A percentile compares a stretch with the other conserved stretches of the same genome.
These are phyloP conservation scores for Ailuropoda melanoleuca DNA, from an alignment of 2,113 vertebrate species.

Conservation along the genomic window DNA sequence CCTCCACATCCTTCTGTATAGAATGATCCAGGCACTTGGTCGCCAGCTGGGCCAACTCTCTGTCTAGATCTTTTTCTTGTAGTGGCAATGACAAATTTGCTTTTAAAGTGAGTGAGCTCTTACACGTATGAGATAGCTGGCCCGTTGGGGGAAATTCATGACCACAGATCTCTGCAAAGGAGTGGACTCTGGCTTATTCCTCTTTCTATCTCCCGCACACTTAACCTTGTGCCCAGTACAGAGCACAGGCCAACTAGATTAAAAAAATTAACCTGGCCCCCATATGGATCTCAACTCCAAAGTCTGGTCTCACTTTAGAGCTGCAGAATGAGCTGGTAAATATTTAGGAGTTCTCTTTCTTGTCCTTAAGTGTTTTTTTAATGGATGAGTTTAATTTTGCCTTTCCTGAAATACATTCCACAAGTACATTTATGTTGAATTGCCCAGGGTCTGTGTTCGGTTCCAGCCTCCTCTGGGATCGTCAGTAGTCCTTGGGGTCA, in stretches of 20 bases:
- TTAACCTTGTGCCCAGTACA: neutral
- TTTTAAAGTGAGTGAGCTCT: neutral
- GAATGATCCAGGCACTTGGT: neutral
- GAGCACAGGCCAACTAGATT: neutral
- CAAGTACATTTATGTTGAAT: neutral
- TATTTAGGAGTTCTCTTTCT: neutral
- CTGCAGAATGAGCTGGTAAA: neutral
- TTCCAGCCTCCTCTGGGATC: neutral
- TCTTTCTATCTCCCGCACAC: neutral
- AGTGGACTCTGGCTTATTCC: fast-evolving
- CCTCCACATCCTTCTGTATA: neutral
- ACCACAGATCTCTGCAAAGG: neutral
- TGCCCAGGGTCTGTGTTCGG: neutral
- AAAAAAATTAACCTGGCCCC: neutral
- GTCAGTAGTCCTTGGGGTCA: neutral
- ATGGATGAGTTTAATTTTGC: neutral
- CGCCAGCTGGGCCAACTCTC: neutral
- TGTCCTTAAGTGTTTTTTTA: neutral
- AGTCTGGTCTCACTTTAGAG: neutral
- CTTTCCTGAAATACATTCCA: neutral
- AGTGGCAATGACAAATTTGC: neutral
- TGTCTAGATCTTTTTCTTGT: neutral
- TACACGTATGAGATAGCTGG: neutral
- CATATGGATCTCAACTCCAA: neutral
- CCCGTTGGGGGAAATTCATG: fast-evolving